These are phyloP conservation scores for Pammene fasciana DNA, from an alignment of 2,888 invertebrate species.

Conservation along the genomic window DNA sequence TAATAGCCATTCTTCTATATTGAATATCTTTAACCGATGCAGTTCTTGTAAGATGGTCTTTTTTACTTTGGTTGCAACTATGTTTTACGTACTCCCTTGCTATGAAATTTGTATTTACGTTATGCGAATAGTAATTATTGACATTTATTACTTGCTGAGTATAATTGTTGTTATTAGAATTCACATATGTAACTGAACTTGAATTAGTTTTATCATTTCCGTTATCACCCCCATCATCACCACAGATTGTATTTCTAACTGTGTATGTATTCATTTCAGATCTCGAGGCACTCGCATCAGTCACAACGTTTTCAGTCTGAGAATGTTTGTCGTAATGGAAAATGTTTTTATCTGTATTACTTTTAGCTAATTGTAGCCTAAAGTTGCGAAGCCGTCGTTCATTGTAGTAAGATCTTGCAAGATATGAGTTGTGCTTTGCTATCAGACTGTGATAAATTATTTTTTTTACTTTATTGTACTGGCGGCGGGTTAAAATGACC, in stretches of 20 bases:
- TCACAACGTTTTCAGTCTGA: constrained; percentile 47
- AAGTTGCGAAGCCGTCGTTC: neutral
- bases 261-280: constrained; percentile 1
- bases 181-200: neutral
- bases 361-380: neutral
- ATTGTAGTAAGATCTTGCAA: constrained; percentile 30
- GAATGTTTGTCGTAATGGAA: constrained; percentile 44
- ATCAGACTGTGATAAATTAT: constrained; percentile 56
- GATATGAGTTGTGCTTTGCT: constrained; percentile 43
- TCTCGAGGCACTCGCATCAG: neutral
- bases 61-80: neutral
- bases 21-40: constrained; percentile 63
- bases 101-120: neutral
- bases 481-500: constrained; percentile 63
- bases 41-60: constrained; percentile 46
- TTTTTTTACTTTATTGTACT: constrained; percentile 68
- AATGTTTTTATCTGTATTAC: constrained; percentile 42
- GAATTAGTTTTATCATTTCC: neutral
- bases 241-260: neutral
- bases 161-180: neutral
- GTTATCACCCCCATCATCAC: neutral
- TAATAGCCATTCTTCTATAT: constrained; percentile 54
- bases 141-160: neutral
- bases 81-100: neutral
- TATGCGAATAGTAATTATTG: constrained; percentile 10